Base-by-base conservation (phyloP, 1,140 invertebrate species). In the Magallana gigas region DNA sequence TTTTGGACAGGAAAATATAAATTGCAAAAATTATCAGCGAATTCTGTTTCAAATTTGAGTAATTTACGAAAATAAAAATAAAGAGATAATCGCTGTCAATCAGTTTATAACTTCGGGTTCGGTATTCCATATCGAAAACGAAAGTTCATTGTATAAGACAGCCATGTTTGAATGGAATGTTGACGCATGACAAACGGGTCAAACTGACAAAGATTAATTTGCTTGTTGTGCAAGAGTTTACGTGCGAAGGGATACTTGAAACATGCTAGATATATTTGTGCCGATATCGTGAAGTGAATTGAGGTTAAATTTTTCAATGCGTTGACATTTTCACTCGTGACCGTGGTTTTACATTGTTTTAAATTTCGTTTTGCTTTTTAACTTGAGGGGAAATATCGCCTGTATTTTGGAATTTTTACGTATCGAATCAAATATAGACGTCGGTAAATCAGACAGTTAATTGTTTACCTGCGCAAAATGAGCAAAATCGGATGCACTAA, bases 371-470 rank as follows among this genome's bases (percentile, higher is more conserved):
- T 62, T 11, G n/a, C n/a, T 48, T 48, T 48, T 48, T 62, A n/a
- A 16, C 60, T 16, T 62, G 12, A 16, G 60, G 60, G 60, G n/a
- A 62, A 12, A 6, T 62, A 62, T 62, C 60, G 60, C 60, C 60
- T 62, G n/a, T 62, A 62, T 62, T 62, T 62, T 62, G n/a, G n/a
- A 62, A 62, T 62, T 62, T 62, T 62, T 62, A 62, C 60, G 60
- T 62, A 62, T 62, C 12, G n/a, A n/a, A 62, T 62, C 60, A 62
- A 11, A 62, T n/a, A 12, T 62, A 62, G 60, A 62, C n/a, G 9
- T 62, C 60, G 60, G 60, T 62, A n/a, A 62, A 62, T n/a, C 60
- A 62, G 12, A n/a, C 11, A 62, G 60, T 11, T 62, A 11, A 12
- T 62, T 62, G 60, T n/a, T 62, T 48, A 48, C 36, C 60, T 62